These are phyloP conservation scores for Crepidodera aurea DNA, from an alignment of 2,888 invertebrate genomes.

Conservation along the genomic window DNA sequence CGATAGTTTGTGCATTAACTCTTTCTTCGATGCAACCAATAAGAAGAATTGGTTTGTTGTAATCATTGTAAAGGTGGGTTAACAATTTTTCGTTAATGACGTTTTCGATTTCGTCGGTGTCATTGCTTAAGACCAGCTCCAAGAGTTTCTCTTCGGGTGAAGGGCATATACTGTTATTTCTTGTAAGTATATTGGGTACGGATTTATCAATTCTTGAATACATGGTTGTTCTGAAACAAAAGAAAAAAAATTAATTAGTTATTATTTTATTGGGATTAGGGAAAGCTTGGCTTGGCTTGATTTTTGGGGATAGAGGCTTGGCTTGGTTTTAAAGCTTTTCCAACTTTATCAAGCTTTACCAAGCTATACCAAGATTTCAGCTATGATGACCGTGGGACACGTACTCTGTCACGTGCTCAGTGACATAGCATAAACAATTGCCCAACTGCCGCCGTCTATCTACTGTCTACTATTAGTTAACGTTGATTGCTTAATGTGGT, in stretches of 20 bases:
- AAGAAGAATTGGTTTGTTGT: conserved; percentile 62
- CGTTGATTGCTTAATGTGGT: no score
- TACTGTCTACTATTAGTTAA: no score
- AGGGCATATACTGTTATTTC: conserved; percentile 54
- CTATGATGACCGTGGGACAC: no score
- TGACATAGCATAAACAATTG: no score
- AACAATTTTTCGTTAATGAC: conserved; percentile 65
- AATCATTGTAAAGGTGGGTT: conserved; percentile 66
- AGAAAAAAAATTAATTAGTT: neutral
- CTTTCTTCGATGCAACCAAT: conserved; percentile 66
- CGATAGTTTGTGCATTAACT: conserved; percentile 66
- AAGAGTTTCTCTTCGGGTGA: conserved; percentile 59
- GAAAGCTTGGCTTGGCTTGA: no score
- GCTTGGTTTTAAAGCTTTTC: no score
- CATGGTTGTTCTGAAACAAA: conserved; percentile 8
- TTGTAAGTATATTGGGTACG: conserved; percentile 2
- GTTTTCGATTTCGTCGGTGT: conserved; percentile 64
- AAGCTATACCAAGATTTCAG: no score
- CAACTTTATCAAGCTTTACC: no score
- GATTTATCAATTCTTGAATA: conserved; percentile 1
- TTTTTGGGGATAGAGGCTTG: no score
- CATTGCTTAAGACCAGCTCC: conserved; percentile 65
- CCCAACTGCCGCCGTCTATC: no score
- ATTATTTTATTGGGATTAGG: no score
- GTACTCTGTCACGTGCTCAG: no score